Percentiles rank a stretch among this genome's conserved stretches.
Evolutionary conservation across 2,888 invertebrate genomes (phyloP).

Genomic region (Ophion ellenae): DNA sequence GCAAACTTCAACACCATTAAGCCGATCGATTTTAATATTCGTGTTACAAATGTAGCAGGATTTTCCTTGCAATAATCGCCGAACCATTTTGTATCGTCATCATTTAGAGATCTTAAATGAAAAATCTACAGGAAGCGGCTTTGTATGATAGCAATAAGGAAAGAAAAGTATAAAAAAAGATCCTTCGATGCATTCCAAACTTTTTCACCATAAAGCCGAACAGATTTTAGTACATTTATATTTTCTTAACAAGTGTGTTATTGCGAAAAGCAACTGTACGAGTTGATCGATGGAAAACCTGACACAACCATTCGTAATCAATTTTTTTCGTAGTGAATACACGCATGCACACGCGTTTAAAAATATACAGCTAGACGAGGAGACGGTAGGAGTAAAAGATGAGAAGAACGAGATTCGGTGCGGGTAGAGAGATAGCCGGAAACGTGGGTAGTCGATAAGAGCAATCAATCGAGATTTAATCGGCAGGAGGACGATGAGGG

Average conservation of each 20-base stretch:
- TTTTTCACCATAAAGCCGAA: no score
- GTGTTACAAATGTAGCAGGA: no score
- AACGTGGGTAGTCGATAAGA: slow-evolving; percentile 65
- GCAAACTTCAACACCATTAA: no score
- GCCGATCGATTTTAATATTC: no score
- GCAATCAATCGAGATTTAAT: slow-evolving; percentile 70
- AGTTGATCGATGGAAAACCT: background rate
- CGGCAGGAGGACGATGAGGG: slow-evolving; percentile 39
- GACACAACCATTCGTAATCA: background rate
- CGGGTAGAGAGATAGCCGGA: slow-evolving; percentile 52
- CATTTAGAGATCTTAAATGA: no score
- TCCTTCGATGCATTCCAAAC: no score
- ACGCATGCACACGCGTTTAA: background rate
- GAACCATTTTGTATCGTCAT: no score
- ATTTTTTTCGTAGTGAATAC: background rate
- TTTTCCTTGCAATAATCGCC: no score
- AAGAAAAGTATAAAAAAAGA: no score
- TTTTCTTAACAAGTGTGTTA: background rate
- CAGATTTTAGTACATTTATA: background rate
- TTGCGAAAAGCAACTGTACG: background rate
- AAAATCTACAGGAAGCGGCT: no score
- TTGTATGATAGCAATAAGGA: no score
- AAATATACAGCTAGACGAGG: background rate
- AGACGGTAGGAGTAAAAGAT: slow-evolving; percentile 33
- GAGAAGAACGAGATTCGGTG: slow-evolving; percentile 23